A percentile compares a stretch with the other conserved stretches of the same genome.
These are phyloP conservation scores for Xestoiulus laeticollis DNA, from an alignment of 2,888 invertebrate species.

Conservation along the genomic window DNA sequence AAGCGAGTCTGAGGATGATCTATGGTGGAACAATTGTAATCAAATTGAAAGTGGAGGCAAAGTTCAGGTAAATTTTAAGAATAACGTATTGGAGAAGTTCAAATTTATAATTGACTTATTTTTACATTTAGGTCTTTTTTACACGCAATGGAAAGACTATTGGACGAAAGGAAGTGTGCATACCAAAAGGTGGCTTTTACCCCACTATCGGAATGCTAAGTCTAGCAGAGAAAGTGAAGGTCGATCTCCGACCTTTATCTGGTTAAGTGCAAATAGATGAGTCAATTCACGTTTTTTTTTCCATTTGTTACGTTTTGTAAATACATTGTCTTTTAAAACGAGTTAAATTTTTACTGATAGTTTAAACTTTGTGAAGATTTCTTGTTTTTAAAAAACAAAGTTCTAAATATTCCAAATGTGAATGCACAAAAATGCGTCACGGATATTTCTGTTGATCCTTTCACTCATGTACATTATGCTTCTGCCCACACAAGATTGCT, in stretches of 20 bases:
- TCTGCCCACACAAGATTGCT: slow-evolving; percentile 14
- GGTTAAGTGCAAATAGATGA: slow-evolving; percentile 64
- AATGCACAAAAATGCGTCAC: neutral
- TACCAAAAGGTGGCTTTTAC: slow-evolving; percentile 68
- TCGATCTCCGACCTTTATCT: slow-evolving; percentile 67
- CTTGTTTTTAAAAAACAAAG: neutral
- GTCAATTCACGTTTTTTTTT: slow-evolving; percentile 18
- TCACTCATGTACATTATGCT: neutral
- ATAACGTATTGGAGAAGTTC: neutral
- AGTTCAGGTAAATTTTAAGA: slow-evolving; percentile 60
- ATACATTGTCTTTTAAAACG: slow-evolving; percentile 37
- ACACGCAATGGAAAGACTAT: slow-evolving; percentile 68
- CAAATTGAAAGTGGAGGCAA: slow-evolving; percentile 61
- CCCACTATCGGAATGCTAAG: slow-evolving; percentile 69
- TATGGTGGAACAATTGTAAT: slow-evolving; percentile 63
- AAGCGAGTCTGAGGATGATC: slow-evolving; percentile 64
- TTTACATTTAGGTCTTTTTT: slow-evolving; percentile 66
- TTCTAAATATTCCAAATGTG: neutral
- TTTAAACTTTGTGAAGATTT: neutral
- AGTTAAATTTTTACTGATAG: slow-evolving; percentile 34
- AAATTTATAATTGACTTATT: neutral
- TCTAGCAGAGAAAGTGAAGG: slow-evolving; percentile 67
- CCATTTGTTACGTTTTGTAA: slow-evolving; percentile 42
- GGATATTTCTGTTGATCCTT: neutral
- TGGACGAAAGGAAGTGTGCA: slow-evolving; percentile 66